Percentiles rank a stretch among this genome's conserved stretches.
phyloP scores from a whole-genome alignment of 2,888 invertebrate genomes.

The Caenorhabditis sinica region DNA sequence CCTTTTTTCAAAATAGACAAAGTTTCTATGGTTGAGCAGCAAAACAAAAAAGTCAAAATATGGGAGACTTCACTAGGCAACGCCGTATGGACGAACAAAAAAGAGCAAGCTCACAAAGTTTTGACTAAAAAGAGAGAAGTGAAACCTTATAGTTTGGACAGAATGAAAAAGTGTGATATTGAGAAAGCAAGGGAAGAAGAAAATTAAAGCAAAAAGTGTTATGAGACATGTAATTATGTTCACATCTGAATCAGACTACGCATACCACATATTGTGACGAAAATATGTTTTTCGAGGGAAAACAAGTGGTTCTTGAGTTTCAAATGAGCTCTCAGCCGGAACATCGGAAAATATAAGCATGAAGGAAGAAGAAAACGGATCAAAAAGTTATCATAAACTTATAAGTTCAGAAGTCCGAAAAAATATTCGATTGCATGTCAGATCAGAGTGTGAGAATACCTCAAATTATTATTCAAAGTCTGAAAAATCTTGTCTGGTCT shows the following conservation, averaged over 20 bases:
- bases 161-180: neutral
- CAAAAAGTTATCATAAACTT: no score
- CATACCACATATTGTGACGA: neutral
- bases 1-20: neutral
- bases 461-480: neutral
- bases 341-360: neutral
- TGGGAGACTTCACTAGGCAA: slow-evolving; percentile 2
- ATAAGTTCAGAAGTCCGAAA: neutral
- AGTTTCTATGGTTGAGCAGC: neutral
- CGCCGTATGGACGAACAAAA: slow-evolving; percentile 7
- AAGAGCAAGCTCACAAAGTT: neutral
- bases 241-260: neutral
- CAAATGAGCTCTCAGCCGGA: no score
- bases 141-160: neutral
- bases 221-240: slow-evolving; percentile 12
- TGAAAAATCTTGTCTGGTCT: no score
- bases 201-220: neutral
- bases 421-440: neutral
- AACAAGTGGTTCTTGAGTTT: neutral
- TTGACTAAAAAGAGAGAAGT: neutral
- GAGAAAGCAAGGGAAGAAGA: no score
- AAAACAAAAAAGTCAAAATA: neutral
- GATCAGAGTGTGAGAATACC: no score
- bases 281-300: neutral
- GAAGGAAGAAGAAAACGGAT: neutral